A percentile compares a stretch with the other conserved stretches of the same genome.
Evolutionary conservation across 2,113 vertebrate genomes (phyloP).

Genomic region (Erpornis zantholeuca): DNA sequence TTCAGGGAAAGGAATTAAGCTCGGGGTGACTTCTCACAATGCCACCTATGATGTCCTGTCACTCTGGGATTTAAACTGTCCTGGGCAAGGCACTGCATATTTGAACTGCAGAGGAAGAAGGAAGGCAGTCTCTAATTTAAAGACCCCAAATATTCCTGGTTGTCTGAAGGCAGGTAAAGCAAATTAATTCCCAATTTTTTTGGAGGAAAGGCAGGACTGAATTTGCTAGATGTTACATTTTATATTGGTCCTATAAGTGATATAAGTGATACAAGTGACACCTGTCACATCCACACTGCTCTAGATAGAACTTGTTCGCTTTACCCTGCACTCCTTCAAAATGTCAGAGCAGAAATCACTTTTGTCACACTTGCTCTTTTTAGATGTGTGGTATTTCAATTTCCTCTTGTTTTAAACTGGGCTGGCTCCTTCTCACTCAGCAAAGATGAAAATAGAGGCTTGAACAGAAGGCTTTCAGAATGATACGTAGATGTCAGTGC

Average conservation of each 20-base stretch:
- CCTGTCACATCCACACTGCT: not conserved
- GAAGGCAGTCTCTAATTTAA: not conserved
- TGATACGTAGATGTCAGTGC: not conserved
- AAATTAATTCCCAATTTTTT: not conserved
- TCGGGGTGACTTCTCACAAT: not conserved
- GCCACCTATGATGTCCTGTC: not conserved
- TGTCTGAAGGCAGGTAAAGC: not conserved
- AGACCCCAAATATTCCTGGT: not conserved
- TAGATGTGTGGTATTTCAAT: not conserved
- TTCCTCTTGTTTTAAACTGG: slow-evolving; percentile 27
- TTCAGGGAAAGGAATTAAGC: not conserved
- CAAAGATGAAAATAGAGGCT: slow-evolving; percentile 33
- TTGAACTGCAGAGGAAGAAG: not conserved
- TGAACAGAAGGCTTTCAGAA: slow-evolving; percentile 37
- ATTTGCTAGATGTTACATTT: not conserved
- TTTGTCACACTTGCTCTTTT: slow-evolving; percentile 55
- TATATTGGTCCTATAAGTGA: not conserved
- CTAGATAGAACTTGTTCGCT: not conserved
- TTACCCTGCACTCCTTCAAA: not conserved
- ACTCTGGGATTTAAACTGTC: not conserved
- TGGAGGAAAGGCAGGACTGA: not conserved
- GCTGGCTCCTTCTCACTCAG: slow-evolving; percentile 26
- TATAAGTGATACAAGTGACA: not conserved
- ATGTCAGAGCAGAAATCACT: slow-evolving; percentile 38
- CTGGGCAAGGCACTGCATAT: not conserved